phyloP scores from a whole-genome alignment of 2,797 vertebrate genomes.

The Gymnothorax javanicus region DNA sequence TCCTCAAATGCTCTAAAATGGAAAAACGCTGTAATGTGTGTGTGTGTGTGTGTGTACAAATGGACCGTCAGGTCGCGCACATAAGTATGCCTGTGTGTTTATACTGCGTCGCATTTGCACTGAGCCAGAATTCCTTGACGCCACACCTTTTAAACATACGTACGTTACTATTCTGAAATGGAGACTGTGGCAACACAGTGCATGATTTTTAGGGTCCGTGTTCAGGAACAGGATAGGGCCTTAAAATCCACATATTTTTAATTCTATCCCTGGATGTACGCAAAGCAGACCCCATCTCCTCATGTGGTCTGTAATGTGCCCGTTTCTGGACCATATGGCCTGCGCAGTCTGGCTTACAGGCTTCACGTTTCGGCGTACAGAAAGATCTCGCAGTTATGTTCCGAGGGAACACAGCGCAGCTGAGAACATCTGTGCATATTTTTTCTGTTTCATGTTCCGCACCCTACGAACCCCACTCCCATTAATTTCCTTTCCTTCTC shows the following conservation, averaged over 20 bases:
- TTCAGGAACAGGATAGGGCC: not conserved
- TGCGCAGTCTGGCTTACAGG: slow-evolving; percentile 42
- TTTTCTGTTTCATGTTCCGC: slow-evolving; percentile 26
- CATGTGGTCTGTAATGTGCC: slow-evolving; percentile 50
- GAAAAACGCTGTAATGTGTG: not conserved
- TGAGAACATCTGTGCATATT: slow-evolving; percentile 58
- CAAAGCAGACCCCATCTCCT: slow-evolving; percentile 34
- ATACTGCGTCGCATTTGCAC: not conserved
- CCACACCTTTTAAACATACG: not conserved
- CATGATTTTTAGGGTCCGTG: not conserved
- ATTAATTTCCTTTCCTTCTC: not conserved
- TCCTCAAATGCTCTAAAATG: not conserved
- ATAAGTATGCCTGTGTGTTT: not conserved
- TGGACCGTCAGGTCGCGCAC: not conserved
- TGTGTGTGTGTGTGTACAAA: not conserved
- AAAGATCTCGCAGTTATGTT: slow-evolving; percentile 50
- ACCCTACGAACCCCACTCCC: too few relatives aligned
- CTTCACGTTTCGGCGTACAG: slow-evolving; percentile 39
- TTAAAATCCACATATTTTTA: slow-evolving; percentile 40
- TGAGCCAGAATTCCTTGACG: not conserved
- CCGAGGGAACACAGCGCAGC: slow-evolving; percentile 28
- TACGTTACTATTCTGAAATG: not conserved
- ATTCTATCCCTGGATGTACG: slow-evolving; percentile 57
- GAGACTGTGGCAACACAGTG: not conserved
- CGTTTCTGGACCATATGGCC: slow-evolving; percentile 39